Evolutionary conservation across 2,797 vertebrate species (phyloP).

Genomic region (Sebastolobus altivelis): DNA sequence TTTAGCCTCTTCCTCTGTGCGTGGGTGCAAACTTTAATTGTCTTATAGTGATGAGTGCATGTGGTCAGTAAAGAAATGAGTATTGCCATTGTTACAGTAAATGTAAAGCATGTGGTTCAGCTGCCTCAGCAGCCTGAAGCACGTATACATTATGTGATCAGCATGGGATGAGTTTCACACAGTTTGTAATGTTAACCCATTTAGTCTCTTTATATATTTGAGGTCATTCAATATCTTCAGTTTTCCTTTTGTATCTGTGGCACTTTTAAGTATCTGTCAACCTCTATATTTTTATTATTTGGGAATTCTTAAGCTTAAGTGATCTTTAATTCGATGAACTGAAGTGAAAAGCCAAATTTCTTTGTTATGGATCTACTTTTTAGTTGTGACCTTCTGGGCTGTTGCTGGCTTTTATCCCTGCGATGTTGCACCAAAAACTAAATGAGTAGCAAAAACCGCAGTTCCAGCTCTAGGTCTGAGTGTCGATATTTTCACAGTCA

Average conservation of each 20-base stretch:
- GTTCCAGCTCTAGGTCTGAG: neutral
- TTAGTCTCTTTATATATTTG: neutral
- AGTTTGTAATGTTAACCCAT: neutral
- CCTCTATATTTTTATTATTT: neutral
- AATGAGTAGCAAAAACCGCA: neutral
- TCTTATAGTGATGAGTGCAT: neutral
- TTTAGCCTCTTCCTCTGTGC: neutral
- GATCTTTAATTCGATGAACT: neutral
- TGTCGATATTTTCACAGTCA: neutral
- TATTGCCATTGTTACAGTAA: neutral
- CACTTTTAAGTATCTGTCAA: neutral
- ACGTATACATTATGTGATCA: neutral
- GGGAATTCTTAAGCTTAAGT: neutral
- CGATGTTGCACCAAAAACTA: neutral
- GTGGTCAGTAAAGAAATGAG: constrained; percentile 1
- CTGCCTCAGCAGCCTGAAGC: neutral
- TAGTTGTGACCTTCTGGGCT: neutral
- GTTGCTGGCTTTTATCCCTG: neutral
- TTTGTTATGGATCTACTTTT: neutral
- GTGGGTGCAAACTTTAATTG: neutral
- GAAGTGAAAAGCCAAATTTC: neutral
- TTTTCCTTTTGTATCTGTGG: neutral
- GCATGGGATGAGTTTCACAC: neutral
- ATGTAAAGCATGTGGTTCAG: neutral
- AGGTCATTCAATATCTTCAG: neutral